Percentiles rank a stretch among this genome's conserved stretches.
Conservation (phyloP, 1,140 invertebrate genomes). For the Drosophila serrata region DNA sequence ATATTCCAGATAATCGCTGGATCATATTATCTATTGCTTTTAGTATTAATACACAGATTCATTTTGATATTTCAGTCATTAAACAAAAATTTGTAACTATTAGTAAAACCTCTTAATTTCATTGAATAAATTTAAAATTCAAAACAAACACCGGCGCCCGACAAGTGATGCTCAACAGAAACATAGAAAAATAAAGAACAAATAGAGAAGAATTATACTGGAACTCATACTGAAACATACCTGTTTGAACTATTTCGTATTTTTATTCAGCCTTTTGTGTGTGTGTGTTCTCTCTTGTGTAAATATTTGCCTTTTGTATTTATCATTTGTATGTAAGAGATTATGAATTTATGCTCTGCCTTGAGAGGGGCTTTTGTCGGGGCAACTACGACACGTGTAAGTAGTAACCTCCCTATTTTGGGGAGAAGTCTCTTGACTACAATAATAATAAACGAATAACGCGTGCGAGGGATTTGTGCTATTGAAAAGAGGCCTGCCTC, state of each 20-base stretch:
- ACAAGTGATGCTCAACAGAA: conserved; percentile 4
- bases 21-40: neutral
- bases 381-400: conserved; percentile 18
- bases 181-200: conserved; percentile 3
- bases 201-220: neutral
- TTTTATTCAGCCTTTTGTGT: neutral
- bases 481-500: neutral
- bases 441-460: conserved; percentile 1
- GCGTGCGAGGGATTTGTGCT: neutral
- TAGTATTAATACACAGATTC: neutral
- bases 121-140: neutral
- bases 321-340: conserved; percentile 43
- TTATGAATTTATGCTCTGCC: conserved; percentile 44
- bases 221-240: conserved; percentile 17
- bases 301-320: conserved; percentile 44
- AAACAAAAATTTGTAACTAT: neutral
- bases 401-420: conserved; percentile 1
- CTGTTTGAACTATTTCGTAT: conserved; percentile 18
- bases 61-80: neutral
- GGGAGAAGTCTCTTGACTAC: neutral
- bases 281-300: conserved; percentile 8
- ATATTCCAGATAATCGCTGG: neutral
- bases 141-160: conserved; percentile 9
- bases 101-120: neutral
- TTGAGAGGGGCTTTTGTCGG: conserved; percentile 29